Evolutionary conservation across 2,797 vertebrate genomes (phyloP), one percentile per base, ranked within the genome.

Genomic region (Pipistrellus pipistrellus): DNA sequence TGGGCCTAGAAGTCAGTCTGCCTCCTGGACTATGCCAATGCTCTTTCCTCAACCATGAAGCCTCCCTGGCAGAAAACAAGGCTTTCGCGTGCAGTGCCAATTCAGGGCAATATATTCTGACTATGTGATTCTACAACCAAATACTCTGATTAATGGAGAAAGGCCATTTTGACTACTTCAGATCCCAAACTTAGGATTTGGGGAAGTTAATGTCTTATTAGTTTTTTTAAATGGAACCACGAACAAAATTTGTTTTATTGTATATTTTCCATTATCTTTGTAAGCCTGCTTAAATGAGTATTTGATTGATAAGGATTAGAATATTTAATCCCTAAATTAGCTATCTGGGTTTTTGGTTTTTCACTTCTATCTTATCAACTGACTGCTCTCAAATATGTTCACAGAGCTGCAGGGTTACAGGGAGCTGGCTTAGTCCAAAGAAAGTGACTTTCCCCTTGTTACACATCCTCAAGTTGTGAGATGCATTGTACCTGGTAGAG

Each of bases 401-500:
- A 76, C 1, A 77, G 44, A 95, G 88, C 68, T 80, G 59, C 35
- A n/a, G 53, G 68, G 15, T 7, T 71, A 10, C 59, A 72, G 30
- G 44, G 41, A 85, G n/a, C 84, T 80, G 25, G 18, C 53, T 85
- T 72, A 20, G 32, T 78, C 18, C 64, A 78, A 95, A 73, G 44
- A 92, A 66, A 76, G 44, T 68, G 53, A 27, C 69, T 93, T 73
- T 51, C 35, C 10, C 30, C 93, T 93, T 91, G 86, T 90, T 81
- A 73, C 2, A 59, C 18, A 57, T 75, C 53, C 41, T 82, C 23
- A 82, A 38, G n/a, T 94, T 90, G 11, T 88, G 57, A 88, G 84
- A 75, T 88, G 14, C 7, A 48, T 32, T 83, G 2, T 66, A 30
- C 55, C 73, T 71, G 3, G 76, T 55, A 20, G n/a, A 89, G 38